Conservation (phyloP, 2,797 vertebrate genomes). For the Sarcoramphus papa region DNA sequence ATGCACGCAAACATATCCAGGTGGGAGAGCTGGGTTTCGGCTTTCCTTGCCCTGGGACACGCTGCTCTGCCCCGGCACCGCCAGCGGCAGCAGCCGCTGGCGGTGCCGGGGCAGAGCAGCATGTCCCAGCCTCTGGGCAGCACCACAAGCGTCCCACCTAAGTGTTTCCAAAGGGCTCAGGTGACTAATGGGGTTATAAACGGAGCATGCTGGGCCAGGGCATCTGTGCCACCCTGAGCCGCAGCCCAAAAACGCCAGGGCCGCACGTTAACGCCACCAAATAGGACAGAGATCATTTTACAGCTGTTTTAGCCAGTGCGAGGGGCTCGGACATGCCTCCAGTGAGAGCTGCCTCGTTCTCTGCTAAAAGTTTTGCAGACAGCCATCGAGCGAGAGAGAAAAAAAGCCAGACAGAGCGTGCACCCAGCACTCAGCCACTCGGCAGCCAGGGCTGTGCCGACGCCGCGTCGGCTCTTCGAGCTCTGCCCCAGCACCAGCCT, state of each 20-base stretch:
- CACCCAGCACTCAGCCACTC: neutral
- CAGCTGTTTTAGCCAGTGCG: neutral
- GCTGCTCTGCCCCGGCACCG: neutral
- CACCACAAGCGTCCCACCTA: neutral
- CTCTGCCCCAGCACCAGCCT: neutral
- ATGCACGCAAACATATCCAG: rapidly evolving
- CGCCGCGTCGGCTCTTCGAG: rapidly evolving
- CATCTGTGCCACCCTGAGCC: neutral
- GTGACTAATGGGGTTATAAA: neutral
- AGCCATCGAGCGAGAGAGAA: neutral
- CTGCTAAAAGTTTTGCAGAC: neutral
- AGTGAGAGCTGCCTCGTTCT: neutral
- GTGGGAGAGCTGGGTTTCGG: neutral
- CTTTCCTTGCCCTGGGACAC: rapidly evolving
- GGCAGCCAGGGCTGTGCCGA: neutral
- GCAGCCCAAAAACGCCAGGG: neutral
- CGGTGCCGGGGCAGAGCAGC: neutral
- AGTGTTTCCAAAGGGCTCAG: neutral
- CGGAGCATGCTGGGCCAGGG: neutral
- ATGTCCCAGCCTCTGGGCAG: neutral
- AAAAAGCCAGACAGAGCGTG: neutral
- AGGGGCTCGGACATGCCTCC: neutral
- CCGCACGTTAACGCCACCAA: neutral
- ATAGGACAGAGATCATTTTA: neutral
- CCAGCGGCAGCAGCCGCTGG: neutral